Evolutionary conservation across 2,888 invertebrate species (phyloP), one percentile per base, ranked within the genome.

Genomic region (Acanthoscelides obtectus): DNA sequence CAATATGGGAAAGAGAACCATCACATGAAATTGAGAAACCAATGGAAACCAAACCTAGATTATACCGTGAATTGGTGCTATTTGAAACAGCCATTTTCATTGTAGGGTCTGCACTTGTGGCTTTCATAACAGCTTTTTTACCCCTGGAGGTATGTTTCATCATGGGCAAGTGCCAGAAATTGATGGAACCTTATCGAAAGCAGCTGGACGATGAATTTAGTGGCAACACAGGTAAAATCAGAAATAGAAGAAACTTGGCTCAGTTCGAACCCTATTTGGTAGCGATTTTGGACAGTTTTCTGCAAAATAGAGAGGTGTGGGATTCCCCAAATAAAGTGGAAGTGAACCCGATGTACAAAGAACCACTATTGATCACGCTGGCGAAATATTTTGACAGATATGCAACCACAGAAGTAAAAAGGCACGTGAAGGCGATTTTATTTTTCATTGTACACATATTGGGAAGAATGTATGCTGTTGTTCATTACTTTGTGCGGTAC

Each of bases 341-440:
- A 22, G 20, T 20, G 64, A 20, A 22, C 20, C 67, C 67, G 20
- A 19, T 70, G 3, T 72, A 69, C 20, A 22, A 20, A 20, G 74
- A 74, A 22, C 72, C 74, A 12, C 19, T 72, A 8, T 27, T 74
- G 20, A 69, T 74, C 4, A 72, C 72, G 12, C 66, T 72, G 22
- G 72, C 74, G 2, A 74, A 71, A 69, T 74, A 74, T 69, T 74
- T 74, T 45, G 73, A 74, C 67, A 74, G 70, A 69, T 74, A 72
- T 66, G 74, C 74, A 22, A 72, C 72, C 70, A 70, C 22, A 4
- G 66, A 69, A 17, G 67, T 74, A 63, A 74, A 74, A 22, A 74
- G 71, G 20, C 70, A 74, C 45, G 69, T 72, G 6, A 74, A 74
- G 63, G 69, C 70, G n/a, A 20, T 72, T 22, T 65, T 74, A 20